Conservation (phyloP, 2,797 vertebrate genomes). For the Sardinella longiceps region DNA sequence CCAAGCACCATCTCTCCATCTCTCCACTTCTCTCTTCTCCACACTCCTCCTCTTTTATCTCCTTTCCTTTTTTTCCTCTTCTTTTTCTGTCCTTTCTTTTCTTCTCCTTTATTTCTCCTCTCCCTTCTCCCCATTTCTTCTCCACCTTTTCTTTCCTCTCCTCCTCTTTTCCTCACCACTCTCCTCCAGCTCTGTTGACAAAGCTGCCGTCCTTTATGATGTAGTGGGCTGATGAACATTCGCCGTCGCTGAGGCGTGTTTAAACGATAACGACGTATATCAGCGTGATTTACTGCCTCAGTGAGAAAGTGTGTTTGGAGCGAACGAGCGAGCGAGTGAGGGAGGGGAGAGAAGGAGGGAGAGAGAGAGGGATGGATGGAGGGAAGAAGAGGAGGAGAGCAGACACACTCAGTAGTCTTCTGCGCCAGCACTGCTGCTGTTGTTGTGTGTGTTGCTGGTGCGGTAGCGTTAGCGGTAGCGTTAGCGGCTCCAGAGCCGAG, state of each 20-base stretch:
- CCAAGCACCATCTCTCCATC: neutral
- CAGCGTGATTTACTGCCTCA: slow-evolving; percentile 4
- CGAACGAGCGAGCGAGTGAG: neutral
- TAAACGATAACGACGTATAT: slow-evolving; percentile 3
- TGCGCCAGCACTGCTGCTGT: no score
- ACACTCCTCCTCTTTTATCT: neutral
- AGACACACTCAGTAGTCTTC: no score
- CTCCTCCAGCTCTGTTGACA: neutral
- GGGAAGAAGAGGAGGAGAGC: no score
- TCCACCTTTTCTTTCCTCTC: neutral
- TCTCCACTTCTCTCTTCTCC: neutral
- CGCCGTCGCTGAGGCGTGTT: neutral
- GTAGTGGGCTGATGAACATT: slow-evolving; percentile 1
- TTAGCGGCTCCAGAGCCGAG: slow-evolving; percentile 62
- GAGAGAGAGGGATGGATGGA: no score
- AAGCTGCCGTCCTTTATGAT: neutral
- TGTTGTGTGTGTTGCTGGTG: neutral
- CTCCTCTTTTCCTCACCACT: neutral
- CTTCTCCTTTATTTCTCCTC: neutral
- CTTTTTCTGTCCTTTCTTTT: neutral
- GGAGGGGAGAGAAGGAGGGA: neutral
- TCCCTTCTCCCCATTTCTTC: neutral
- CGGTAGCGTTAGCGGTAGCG: no score
- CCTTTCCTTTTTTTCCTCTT: neutral
- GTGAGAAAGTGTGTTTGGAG: neutral